Evolutionary conservation across 2,113 vertebrate species (phyloP).

Genomic region (Silurus glanis): DNA sequence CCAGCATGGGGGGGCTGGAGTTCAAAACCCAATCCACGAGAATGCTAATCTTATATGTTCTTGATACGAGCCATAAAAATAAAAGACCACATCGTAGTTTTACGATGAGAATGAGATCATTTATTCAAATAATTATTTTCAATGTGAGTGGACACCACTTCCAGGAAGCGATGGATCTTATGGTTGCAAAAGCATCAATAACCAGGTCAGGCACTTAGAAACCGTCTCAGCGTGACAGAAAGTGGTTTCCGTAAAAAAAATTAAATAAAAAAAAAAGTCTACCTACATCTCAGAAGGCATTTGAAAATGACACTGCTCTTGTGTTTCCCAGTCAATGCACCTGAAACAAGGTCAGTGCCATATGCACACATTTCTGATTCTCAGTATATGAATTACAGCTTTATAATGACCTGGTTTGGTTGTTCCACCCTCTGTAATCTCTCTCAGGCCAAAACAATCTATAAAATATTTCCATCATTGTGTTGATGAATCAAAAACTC

Average conservation of each 20-base stretch:
- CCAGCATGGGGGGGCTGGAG: background rate
- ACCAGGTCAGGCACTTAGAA: background rate
- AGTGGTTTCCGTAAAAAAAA: too few relatives aligned
- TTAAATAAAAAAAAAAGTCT: too few relatives aligned
- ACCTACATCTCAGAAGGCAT: too few relatives aligned
- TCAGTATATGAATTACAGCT: background rate
- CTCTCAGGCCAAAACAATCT: too few relatives aligned
- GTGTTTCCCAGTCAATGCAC: too few relatives aligned
- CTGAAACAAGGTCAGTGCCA: background rate
- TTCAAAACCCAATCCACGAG: background rate
- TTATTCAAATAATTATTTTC: background rate
- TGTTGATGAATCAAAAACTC: too few relatives aligned
- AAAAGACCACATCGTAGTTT: too few relatives aligned
- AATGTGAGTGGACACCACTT: background rate
- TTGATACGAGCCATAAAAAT: background rate
- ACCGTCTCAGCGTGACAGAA: background rate
- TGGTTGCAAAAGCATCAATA: background rate
- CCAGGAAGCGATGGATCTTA: background rate
- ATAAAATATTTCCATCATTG: too few relatives aligned
- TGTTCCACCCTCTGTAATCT: too few relatives aligned
- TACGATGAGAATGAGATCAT: background rate
- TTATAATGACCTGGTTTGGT: too few relatives aligned
- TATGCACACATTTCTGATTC: background rate
- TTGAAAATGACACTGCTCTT: too few relatives aligned
- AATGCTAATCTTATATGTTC: background rate